Conservation (phyloP, 2,113 vertebrate species). For the Menidia beryllina region DNA sequence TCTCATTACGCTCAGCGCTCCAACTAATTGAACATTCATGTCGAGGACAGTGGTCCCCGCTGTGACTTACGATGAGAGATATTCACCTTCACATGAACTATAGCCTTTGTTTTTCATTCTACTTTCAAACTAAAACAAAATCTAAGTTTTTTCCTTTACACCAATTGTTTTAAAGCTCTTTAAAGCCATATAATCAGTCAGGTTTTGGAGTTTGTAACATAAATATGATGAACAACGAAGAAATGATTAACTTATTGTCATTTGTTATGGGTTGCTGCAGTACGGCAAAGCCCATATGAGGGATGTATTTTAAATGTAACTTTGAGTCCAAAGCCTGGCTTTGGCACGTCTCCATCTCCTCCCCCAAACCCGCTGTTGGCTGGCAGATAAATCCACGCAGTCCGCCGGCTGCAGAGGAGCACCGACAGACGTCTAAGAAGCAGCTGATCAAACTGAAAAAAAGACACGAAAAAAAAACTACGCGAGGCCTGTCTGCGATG, state of each 20-base stretch:
- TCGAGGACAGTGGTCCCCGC: background rate
- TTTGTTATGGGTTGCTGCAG: background rate
- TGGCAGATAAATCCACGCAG: constrained; percentile 1
- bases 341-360: constrained; percentile 38
- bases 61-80: background rate
- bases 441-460: constrained; percentile 37
- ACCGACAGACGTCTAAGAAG: background rate
- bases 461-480: constrained; percentile 12
- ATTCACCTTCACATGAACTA: background rate
- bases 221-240: background rate
- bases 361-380: constrained; percentile 44
- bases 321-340: constrained; percentile 7
- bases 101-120: too few species aligned
- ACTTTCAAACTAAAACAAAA: too few species aligned
- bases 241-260: background rate
- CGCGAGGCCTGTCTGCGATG: background rate
- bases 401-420: constrained; percentile 12
- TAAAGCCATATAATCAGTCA: too few species aligned
- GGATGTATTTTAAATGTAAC: constrained; percentile 8
- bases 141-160: too few species aligned
- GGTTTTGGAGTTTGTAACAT: background rate
- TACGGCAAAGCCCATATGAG: background rate
- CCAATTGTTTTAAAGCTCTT: too few species aligned
- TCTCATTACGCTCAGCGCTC: constrained; percentile 7
- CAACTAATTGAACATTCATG: background rate